Conservation (phyloP, 1,140 invertebrate genomes). For the Lerema accius region DNA sequence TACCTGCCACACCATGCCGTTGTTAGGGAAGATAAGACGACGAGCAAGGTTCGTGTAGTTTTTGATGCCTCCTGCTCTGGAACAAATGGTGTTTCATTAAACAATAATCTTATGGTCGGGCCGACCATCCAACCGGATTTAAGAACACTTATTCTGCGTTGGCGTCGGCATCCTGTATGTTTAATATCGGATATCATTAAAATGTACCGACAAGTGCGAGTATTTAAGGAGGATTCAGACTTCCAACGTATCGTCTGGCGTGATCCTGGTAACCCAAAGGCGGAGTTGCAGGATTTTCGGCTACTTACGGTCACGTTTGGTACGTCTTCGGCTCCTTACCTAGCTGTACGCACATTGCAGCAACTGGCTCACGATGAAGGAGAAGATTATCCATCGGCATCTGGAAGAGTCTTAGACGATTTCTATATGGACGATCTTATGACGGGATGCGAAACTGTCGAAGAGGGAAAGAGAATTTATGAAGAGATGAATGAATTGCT, state of each 20-base stretch:
- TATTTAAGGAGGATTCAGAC: constrained; percentile 39
- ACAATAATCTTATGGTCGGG: constrained; percentile 22
- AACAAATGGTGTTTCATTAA: constrained; percentile 20
- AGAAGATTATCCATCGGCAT: constrained; percentile 26
- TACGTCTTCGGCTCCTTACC: constrained; percentile 39
- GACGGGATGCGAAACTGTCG: constrained; percentile 32
- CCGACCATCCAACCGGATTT: constrained; percentile 27
- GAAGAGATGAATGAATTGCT: constrained; percentile 34
- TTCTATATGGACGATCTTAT: constrained; percentile 42
- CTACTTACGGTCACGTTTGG: constrained; percentile 50
- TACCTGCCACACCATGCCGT: constrained; percentile 32
- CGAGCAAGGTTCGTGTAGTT: constrained; percentile 30
- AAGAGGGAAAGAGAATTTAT: constrained; percentile 33
- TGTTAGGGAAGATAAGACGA: constrained; percentile 24
- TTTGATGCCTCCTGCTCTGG: constrained; percentile 26
- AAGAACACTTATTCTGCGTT: constrained; percentile 8
- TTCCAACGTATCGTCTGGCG: constrained; percentile 56
- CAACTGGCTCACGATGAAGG: constrained; percentile 36
- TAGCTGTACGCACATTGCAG: constrained; percentile 36
- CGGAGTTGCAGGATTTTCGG: constrained; percentile 37
- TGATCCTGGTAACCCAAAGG: constrained; percentile 8
- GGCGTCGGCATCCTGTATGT: constrained; percentile 17
- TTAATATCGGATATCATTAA: constrained; percentile 23
- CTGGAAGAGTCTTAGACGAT: constrained; percentile 26
- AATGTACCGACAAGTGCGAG: constrained; percentile 21